These are phyloP conservation scores for Chaetura pelagica DNA, from an alignment of 2,113 vertebrate genomes.

Conservation along the genomic window DNA sequence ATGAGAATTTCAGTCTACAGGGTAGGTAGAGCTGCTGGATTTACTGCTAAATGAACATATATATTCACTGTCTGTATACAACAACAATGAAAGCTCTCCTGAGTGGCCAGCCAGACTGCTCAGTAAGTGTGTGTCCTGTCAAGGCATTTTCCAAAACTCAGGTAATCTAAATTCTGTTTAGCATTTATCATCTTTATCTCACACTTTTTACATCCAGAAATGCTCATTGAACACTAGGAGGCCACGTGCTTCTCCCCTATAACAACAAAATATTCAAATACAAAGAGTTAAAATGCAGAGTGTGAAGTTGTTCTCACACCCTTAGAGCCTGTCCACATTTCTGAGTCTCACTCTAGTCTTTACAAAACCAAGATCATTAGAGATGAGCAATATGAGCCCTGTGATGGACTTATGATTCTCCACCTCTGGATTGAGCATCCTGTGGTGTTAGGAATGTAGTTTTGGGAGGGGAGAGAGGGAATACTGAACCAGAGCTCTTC, in stretches of 20 bases:
- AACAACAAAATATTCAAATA: not conserved
- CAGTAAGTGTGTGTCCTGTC: not conserved
- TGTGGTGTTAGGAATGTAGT: not conserved
- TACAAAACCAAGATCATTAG: not conserved
- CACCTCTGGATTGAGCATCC: not conserved
- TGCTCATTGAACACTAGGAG: not conserved
- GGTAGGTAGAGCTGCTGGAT: slow-evolving; percentile 37
- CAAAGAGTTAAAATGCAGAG: not conserved
- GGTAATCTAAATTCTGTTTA: not conserved
- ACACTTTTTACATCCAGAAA: not conserved
- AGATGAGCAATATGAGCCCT: not conserved
- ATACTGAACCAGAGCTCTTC: not conserved
- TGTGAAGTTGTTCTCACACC: not conserved
- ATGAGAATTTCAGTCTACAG: slow-evolving; percentile 9
- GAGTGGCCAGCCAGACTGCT: slow-evolving; percentile 31
- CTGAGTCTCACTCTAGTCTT: not conserved
- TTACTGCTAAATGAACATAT: not conserved
- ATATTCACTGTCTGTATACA: not conserved
- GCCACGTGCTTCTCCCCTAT: not conserved
- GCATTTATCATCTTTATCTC: not conserved
- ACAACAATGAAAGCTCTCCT: slow-evolving; percentile 5
- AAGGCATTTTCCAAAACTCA: not conserved
- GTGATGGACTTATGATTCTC: not conserved
- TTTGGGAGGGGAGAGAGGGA: not conserved
- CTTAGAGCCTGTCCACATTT: not conserved